These are phyloP conservation scores for Patella pellucida DNA, from an alignment of 2,888 invertebrate species.

Conservation along the genomic window DNA sequence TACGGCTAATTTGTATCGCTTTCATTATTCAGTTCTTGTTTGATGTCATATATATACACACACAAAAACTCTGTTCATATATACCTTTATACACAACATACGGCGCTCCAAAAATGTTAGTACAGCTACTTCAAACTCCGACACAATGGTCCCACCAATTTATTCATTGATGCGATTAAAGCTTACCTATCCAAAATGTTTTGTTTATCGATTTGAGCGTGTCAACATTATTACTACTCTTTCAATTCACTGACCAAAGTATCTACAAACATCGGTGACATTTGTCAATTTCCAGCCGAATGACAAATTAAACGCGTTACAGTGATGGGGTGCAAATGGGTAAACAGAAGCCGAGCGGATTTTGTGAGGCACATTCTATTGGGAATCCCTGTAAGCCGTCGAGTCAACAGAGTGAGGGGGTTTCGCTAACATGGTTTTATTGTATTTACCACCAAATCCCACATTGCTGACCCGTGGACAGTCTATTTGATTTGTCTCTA, in stretches of 20 bases:
- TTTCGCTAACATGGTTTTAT: constrained; percentile 10
- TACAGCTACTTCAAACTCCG: background rate
- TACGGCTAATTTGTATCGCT: background rate
- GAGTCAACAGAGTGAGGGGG: constrained; percentile 9
- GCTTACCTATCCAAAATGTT: constrained; percentile 21
- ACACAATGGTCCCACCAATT: background rate
- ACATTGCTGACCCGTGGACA: background rate
- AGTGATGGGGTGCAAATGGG: background rate
- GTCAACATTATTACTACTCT: constrained; percentile 20
- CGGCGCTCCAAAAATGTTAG: background rate
- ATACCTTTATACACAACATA: constrained; percentile 5
- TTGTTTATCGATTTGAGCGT: constrained; percentile 23
- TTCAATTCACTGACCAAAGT: constrained; percentile 9
- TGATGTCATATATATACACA: background rate
- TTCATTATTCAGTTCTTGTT: background rate
- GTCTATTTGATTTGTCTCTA: background rate
- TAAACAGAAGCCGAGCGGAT: background rate
- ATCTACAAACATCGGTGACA: constrained; percentile 13
- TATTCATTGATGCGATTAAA: background rate
- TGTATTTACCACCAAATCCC: background rate
- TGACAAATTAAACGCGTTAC: constrained; percentile 1
- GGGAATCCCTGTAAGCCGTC: background rate
- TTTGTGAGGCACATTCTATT: constrained; percentile 5
- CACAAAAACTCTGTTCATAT: background rate
- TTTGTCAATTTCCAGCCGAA: background rate